Evolutionary conservation across 92 coral and sea anemone genomes (phyloP), one percentile per base, ranked within the genome.

Genomic region (Phymanthus crucifer): DNA sequence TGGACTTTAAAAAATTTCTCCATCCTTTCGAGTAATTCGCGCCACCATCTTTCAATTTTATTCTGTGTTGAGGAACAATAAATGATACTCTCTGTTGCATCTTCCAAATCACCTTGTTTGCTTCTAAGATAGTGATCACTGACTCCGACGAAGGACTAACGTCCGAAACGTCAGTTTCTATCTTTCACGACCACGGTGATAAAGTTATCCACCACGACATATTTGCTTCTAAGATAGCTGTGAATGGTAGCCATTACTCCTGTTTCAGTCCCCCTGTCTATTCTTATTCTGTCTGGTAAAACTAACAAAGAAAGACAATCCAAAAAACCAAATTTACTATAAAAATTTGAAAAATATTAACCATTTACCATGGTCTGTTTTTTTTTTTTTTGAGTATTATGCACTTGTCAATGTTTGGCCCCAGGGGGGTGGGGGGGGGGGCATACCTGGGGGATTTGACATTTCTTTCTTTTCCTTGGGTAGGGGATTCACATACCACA

Each of bases 51-150:
- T 50, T 50, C 57, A 50, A 50, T 50, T 50, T n/a, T n/a, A n/a
- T n/a, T n/a, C n/a, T n/a, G 50, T 23, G 74, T 70, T 31, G 74
- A 71, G 3, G 46, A 48, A 40, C 84, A 78, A 52, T 80, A 70
- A 76, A 80, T 48, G 37, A 52, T 64, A 70, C 71, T 58, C 32
- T 78, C 82, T 31, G 74, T 78, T 65, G 83, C 58, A 78, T 78
- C 83, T 68, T 69, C 76, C 61, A 70, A 31, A 80, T 70, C 70
- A 47, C 77, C 84, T 48, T 80, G 78, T 37, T 80, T 80, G 77
- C 70, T 70, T 21, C 69, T 66, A 70, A 80, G n/a, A n/a, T n/a
- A n/a, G n/a, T n/a, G n/a, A n/a, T n/a, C n/a, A n/a, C n/a, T n/a
- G n/a, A n/a, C n/a, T n/a, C n/a, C n/a, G n/a, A n/a, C n/a, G n/a